phyloP scores from a whole-genome alignment of 1,140 invertebrate species.

The Ostrea edulis region DNA sequence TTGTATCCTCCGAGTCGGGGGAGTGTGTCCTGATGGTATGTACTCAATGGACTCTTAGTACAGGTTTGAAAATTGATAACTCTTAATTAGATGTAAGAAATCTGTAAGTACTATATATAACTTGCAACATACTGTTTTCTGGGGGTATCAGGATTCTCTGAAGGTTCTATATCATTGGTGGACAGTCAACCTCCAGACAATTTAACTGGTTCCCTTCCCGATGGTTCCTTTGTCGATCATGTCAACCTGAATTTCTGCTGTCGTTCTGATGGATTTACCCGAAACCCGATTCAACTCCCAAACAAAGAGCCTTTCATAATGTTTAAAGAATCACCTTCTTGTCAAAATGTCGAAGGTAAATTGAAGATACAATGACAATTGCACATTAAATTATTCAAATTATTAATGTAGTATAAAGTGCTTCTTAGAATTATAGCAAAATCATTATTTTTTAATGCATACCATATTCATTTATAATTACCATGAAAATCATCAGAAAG shows the following conservation, averaged over 20 bases:
- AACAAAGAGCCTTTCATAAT: conserved; percentile 30
- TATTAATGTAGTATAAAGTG: too few species aligned
- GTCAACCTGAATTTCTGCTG: not conserved
- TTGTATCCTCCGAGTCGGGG: conserved; percentile 13
- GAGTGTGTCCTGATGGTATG: conserved; percentile 10
- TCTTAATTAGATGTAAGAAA: too few species aligned
- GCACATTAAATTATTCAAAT: too few species aligned
- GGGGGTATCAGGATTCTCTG: not conserved
- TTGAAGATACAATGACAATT: not conserved
- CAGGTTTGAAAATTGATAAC: too few species aligned
- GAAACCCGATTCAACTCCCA: conserved; percentile 24
- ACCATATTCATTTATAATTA: too few species aligned
- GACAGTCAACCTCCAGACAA: not conserved
- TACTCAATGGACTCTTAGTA: not conserved
- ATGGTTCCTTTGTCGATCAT: not conserved
- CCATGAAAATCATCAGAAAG: too few species aligned
- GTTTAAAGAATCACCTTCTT: conserved; percentile 16
- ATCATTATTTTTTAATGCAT: too few species aligned
- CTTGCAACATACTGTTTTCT: not conserved
- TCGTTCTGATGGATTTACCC: conserved; percentile 6
- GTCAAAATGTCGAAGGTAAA: not conserved
- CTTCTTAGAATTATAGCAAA: too few species aligned
- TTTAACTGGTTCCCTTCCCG: conserved; percentile 13
- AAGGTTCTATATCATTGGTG: not conserved
- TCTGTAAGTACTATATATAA: too few species aligned